phyloP scores from a whole-genome alignment of 2,797 vertebrate genomes.

The Fringilla coelebs region DNA sequence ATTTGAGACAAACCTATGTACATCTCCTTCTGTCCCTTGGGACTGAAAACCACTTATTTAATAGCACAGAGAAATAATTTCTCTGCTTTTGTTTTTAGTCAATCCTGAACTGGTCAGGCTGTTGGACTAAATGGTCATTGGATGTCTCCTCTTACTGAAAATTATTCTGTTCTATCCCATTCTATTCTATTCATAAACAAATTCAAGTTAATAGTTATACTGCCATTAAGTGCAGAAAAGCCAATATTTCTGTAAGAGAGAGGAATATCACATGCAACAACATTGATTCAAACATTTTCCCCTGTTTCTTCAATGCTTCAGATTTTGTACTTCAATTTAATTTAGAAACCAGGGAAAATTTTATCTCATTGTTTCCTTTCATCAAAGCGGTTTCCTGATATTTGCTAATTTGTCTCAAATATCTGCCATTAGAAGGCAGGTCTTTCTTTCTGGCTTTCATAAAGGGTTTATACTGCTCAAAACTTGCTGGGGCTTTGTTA shows the following conservation, averaged over 20 bases:
- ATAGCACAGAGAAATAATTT: background rate
- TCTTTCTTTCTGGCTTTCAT: background rate
- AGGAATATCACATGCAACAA: background rate
- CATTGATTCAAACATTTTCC: background rate
- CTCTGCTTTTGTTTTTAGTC: background rate
- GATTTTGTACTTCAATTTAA: background rate
- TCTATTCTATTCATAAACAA: background rate
- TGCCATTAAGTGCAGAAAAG: background rate
- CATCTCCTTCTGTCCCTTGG: background rate
- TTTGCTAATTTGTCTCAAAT: background rate
- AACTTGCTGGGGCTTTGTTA: background rate
- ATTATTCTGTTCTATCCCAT: background rate
- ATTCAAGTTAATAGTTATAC: background rate
- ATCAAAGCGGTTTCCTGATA: background rate
- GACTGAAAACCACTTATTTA: background rate
- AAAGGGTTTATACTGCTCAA: background rate
- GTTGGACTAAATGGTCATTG: background rate
- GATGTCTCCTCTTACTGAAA: background rate
- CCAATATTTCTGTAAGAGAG: background rate
- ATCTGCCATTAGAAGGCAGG: background rate
- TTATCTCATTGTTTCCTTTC: background rate
- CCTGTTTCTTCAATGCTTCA: background rate
- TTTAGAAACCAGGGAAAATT: background rate
- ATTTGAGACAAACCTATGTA: fast-evolving
- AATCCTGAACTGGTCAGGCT: background rate